Evolutionary conservation across 2,888 invertebrate genomes (phyloP), one percentile per base, ranked within the genome.

Genomic region (Thymelicus acteon): DNA sequence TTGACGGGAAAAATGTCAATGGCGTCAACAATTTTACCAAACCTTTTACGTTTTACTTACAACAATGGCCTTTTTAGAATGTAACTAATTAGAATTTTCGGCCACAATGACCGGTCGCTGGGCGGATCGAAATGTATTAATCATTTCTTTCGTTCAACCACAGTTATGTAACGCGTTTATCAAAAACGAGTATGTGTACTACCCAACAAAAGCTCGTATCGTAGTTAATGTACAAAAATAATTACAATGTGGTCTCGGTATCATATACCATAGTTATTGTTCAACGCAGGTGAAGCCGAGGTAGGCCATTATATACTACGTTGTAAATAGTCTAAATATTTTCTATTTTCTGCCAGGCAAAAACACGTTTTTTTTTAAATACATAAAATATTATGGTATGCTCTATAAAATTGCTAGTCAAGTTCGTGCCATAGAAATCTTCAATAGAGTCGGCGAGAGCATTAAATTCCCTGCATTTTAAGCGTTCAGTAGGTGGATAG

Each of bases 1-100:
- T 62, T 69, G 68, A 69, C 68, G 61, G 62, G 57, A 44, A 57
- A 57, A 54, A 15, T 63, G 68, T 62, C 62, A 57, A 47, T 69
- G 57, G 47, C 62, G 47, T 69, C 62, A 69, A 47, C 54, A 62
- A 54, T 62, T 68, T 69, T 15, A 60, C 7, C n/a, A 4, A 40
- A 40, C 15, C 40, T 31, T 60, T 40, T 7, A 58, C 8, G 12
- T 54, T 54, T 58, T 13, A 8, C 39, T 31, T 8, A n/a, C 2
- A 60, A 60, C 60, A 60, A 60, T 60, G 31, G 60, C 60, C 40
- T 60, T 39, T 60, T 39, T 60, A 60, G 10, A 40, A 60, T 19
- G 60, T 60, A n/a, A 60, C 39, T 60, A 15, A 60, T 60, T 40
- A 60, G 8, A 40, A 57, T 31, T 60, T 60, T 60, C 8, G 60